These are phyloP conservation scores for Mya arenaria DNA, from an alignment of 1,140 invertebrate genomes.

Conservation along the genomic window DNA sequence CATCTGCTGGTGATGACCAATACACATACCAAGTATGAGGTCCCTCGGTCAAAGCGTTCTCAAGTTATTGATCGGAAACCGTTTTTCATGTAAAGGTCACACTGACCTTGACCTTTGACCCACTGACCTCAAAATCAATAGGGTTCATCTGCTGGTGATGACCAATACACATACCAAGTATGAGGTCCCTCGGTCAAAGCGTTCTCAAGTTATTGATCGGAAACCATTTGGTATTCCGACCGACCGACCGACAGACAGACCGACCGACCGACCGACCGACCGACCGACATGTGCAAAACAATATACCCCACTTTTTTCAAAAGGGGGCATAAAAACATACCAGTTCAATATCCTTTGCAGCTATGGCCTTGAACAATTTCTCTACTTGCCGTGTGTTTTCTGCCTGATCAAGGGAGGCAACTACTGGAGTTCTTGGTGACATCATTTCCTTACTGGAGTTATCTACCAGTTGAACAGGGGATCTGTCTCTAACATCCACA, in stretches of 20 bases:
- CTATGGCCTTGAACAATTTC: conserved; percentile 41
- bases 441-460: conserved; percentile 41
- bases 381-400: conserved; percentile 10
- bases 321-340: conserved; percentile 3
- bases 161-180: too few relatives aligned
- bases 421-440: conserved; percentile 47
- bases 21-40: too few relatives aligned
- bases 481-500: conserved; percentile 4
- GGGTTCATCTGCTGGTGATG: too few relatives aligned
- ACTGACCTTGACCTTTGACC: too few relatives aligned
- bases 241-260: background rate
- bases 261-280: background rate
- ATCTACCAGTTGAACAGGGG: conserved; percentile 25
- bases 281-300: background rate
- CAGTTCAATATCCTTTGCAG: conserved; percentile 20
- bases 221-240: too few relatives aligned
- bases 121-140: too few relatives aligned
- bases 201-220: too few relatives aligned
- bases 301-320: background rate
- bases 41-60: too few relatives aligned
- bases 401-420: conserved; percentile 44
- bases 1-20: too few relatives aligned
- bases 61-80: too few relatives aligned
- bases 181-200: too few relatives aligned
- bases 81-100: too few relatives aligned